Evolutionary conservation across 2,888 invertebrate genomes (phyloP).

Genomic region (Phoronis australis): DNA sequence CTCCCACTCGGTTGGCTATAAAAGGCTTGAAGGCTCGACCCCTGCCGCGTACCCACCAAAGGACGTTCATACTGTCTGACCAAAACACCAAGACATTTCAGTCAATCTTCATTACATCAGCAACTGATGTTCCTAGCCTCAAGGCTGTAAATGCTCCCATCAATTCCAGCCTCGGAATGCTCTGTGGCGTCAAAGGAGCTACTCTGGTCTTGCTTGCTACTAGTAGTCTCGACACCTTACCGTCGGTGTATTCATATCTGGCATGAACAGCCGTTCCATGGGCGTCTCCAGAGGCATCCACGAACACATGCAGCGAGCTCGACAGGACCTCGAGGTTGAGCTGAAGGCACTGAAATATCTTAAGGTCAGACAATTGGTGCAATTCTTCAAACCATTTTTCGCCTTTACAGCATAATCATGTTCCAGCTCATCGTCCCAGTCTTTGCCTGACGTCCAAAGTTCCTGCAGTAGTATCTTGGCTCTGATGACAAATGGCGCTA

Average conservation of each 20-base stretch:
- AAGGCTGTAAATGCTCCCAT: constrained; percentile 10
- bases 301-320: constrained; percentile 7
- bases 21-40: constrained; percentile 14
- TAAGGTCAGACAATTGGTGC: neutral
- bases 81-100: neutral
- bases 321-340: no score
- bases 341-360: no score
- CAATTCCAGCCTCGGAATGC: constrained; percentile 13
- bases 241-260: constrained; percentile 1
- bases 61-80: constrained; percentile 10
- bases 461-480: constrained; percentile 25
- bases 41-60: constrained; percentile 14
- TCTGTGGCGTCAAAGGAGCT: constrained; percentile 10
- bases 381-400: constrained; percentile 5
- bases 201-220: constrained; percentile 12
- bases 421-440: constrained; percentile 20
- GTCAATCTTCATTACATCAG: neutral
- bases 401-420: neutral
- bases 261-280: constrained; percentile 11
- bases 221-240: neutral
- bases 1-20: constrained; percentile 16
- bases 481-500: constrained; percentile 10
- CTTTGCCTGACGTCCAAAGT: constrained; percentile 19
- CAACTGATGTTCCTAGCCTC: constrained; percentile 1
- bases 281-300: constrained; percentile 13